Conservation (phyloP, 2,888 invertebrate species). For the Bimastos eiseni region DNA sequence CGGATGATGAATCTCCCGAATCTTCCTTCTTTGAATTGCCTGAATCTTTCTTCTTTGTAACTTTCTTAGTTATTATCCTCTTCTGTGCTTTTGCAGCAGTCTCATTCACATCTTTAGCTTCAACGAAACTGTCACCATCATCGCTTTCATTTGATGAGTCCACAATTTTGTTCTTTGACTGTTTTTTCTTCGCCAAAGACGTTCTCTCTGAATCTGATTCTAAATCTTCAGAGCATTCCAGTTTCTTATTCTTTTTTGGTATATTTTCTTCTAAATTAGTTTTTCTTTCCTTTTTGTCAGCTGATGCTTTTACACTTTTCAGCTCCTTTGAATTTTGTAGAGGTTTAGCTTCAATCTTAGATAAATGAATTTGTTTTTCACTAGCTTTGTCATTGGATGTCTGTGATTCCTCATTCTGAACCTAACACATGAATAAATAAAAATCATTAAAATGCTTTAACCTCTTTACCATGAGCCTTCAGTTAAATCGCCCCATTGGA, state of each 20-base stretch:
- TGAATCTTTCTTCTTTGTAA: neutral
- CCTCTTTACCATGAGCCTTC: neutral
- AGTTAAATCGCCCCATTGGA: no score
- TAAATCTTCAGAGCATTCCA: neutral
- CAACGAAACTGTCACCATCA: neutral
- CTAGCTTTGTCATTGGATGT: neutral
- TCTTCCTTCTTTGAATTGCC: no score
- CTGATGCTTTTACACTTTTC: neutral
- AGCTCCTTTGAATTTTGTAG: constrained; percentile 22
- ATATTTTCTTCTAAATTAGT: neutral
- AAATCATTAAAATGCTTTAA: neutral
- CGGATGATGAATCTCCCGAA: neutral
- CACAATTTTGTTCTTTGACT: neutral
- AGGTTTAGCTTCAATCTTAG: constrained; percentile 17
- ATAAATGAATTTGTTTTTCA: neutral
- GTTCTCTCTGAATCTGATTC: constrained; percentile 21
- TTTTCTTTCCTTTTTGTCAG: neutral
- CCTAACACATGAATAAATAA: neutral
- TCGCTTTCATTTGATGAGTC: neutral
- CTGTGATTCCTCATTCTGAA: neutral
- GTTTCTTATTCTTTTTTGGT: neutral
- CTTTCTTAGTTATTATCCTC: neutral
- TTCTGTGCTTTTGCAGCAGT: no score
- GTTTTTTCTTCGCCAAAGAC: neutral
- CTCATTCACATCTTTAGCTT: no score